Conservation (phyloP, 2,113 vertebrate species). For the Xiphorhynchus elegans region DNA sequence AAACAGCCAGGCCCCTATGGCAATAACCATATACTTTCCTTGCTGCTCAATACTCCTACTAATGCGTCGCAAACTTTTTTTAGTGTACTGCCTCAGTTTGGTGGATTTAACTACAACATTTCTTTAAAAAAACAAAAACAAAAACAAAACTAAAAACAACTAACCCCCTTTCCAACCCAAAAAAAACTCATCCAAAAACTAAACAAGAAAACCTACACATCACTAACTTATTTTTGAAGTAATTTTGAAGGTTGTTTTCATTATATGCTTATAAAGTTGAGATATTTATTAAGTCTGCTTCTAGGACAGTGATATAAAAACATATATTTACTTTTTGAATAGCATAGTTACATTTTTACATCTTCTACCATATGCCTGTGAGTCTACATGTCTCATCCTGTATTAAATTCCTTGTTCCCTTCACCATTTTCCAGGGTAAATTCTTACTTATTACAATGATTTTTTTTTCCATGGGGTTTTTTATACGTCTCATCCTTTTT, state of each 20-base stretch:
- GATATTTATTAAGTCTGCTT: neutral
- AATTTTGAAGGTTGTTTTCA: neutral
- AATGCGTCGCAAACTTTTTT: neutral
- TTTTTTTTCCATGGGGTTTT: neutral
- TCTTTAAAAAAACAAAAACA: neutral
- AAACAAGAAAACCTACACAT: neutral
- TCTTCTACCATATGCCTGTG: neutral
- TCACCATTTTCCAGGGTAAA: neutral
- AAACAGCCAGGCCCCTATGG: neutral
- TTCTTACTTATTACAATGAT: neutral
- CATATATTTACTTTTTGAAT: neutral
- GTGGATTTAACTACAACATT: neutral
- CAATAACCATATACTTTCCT: neutral
- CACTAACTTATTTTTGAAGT: neutral
- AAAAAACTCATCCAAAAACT: rapidly evolving
- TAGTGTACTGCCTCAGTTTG: neutral
- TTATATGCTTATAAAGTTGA: neutral
- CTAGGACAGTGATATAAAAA: neutral
- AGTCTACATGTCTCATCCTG: neutral
- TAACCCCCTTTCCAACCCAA: neutral
- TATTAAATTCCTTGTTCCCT: neutral
- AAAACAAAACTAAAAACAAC: neutral
- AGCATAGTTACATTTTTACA: neutral
- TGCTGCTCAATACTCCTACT: neutral
- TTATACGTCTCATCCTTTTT: neutral